Conservation (phyloP, 2,888 invertebrate species). For the Himalopsyche japonica region DNA sequence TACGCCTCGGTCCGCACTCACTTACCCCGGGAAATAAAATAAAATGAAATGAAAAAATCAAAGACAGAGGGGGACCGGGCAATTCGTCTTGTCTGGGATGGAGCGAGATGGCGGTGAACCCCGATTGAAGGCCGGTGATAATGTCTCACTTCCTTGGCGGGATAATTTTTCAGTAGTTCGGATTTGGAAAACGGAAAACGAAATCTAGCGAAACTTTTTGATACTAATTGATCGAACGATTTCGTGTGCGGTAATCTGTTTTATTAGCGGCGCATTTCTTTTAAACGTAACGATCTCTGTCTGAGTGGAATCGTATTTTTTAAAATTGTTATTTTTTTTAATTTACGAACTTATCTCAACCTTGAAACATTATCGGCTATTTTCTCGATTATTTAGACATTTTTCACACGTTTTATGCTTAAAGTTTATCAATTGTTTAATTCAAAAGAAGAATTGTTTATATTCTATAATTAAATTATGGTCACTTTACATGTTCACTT, state of each 20-base stretch:
- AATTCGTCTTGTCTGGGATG: not conserved
- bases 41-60: slow-evolving; percentile 22
- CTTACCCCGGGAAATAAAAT: slow-evolving; percentile 28
- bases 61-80: not conserved
- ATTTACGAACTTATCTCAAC: too few relatives aligned
- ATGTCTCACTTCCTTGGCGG: slow-evolving; percentile 20
- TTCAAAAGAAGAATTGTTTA: too few relatives aligned
- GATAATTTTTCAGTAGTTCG: slow-evolving; percentile 25
- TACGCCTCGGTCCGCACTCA: slow-evolving; percentile 32
- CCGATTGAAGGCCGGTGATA: slow-evolving; percentile 5
- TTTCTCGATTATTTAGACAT: too few relatives aligned
- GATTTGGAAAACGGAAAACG: not conserved
- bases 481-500: too few relatives aligned
- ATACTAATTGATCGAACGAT: not conserved
- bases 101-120: not conserved
- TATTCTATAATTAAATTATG: too few relatives aligned
- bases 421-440: too few relatives aligned
- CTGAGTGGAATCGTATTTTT: not conserved
- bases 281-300: not conserved
- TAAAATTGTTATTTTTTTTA: not conserved
- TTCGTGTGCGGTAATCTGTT: not conserved
- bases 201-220: not conserved
- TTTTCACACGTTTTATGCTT: too few relatives aligned
- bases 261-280: not conserved
- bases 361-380: too few relatives aligned